Evolutionary conservation across 2,888 invertebrate species (phyloP), one percentile per base, ranked within the genome.

Genomic region (Sepiola atlantica): DNA sequence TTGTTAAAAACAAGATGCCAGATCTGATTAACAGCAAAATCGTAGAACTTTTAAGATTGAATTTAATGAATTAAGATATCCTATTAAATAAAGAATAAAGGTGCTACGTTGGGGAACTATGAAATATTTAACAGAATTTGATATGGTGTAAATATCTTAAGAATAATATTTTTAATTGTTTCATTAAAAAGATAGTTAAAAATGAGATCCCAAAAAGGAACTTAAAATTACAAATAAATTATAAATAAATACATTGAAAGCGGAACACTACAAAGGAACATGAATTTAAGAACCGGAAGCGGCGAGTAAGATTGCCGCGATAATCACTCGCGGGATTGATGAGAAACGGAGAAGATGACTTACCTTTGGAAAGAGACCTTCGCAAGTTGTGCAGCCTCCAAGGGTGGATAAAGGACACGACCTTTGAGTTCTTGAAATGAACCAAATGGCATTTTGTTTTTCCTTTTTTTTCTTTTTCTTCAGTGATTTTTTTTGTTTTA

Each of bases 321-420:
- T n/a, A n/a, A n/a, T 77, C n/a, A 12, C 77, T 77, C 2, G 77
- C 77, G n/a, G 77, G 0, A 14, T 77, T 14, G n/a, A n/a, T 77
- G n/a, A 16, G n/a, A n/a, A 77, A 77, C n/a, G 77, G 77, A n/a
- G 45, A 92, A 92, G 20, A 54, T 28, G 4, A 93, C 95, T 94
- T 94, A 95, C 95, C 94, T 94, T 92, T 94, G 94, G 55, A 95
- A 93, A 54, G 94, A 94, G 18, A 92, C 94, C 93, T 95, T 95
- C 12, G 95, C 94, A 90, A 94, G 55, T 93, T 94, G 94, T 28
- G 95, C 94, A 3, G 94, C 94, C 93, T 95, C 95, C 94, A 94
- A 95, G 20, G 95, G 94, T 20, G 95, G 95, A 35, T 95, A 94
- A n/a, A 95, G 54, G 20, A 95, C 93, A 55, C 94, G 94, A 57